Evolutionary conservation across 2,888 invertebrate species (phyloP), one percentile per base, ranked within the genome.

Genomic region (Agapetus fuscipes): DNA sequence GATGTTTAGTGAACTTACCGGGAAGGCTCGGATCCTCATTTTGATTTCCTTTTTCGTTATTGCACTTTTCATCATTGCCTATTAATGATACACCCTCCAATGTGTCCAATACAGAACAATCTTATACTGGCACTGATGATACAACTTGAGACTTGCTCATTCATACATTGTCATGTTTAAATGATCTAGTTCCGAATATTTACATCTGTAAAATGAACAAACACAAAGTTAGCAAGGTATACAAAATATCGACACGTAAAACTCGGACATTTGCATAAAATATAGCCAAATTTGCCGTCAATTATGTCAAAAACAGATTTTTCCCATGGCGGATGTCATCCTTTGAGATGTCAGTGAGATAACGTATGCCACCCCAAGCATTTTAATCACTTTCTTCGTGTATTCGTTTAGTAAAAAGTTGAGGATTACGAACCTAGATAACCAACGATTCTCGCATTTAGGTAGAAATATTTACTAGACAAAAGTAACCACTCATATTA

Each of bases 1-100:
- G n/a, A n/a, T n/a, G n/a, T n/a, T n/a, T n/a, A n/a, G n/a, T n/a
- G n/a, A n/a, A n/a, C n/a, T 91, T 74, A 95, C 94, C 64, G 95
- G 94, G 72, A 96, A 96, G 53, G 95, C 94, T 66, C 94, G 79
- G 61, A 96, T 96, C 61, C 96, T 80, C 94, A 95, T 94, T 73
- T 95, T 95, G 73, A 84, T 83, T 72, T 90, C 90, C 71, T 89
- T 89, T 68, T 89, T 90, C 55, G 83, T 81, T 66, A 83, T 72
- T 55, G 80, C 74, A 62, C 79, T 76, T 68, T 80, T 81, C 78
- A 81, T 78, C 73, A 76, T 78, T 63, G 57, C 59, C 31, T 36
- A 14, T 33, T 26, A 24, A 16, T 28, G 20, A 28, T 26, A 25
- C 20, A 20, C 39, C 36, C 20, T 28, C 34, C n/a, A n/a, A n/a